Percentiles rank a stretch among this genome's conserved stretches.
Conservation (phyloP, 2,888 invertebrate genomes). For the Phengaris arion region DNA sequence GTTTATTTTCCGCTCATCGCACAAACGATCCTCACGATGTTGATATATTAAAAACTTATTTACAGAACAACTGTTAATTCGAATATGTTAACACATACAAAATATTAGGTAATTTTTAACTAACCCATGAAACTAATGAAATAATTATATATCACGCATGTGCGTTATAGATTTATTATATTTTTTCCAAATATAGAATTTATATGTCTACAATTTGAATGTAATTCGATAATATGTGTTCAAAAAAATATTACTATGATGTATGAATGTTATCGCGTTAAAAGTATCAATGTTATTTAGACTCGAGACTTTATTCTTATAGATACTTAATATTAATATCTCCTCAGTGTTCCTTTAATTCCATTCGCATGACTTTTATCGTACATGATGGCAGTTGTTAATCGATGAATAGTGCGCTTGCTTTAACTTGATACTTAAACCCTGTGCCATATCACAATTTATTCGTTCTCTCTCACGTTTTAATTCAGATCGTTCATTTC, state of each 20-base stretch:
- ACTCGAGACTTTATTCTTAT: conserved; percentile 42
- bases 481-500: too few relatives aligned
- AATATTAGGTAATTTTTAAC: conserved; percentile 49
- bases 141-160: conserved; percentile 47
- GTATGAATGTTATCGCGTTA: conserved; percentile 64
- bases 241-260: conserved; percentile 55
- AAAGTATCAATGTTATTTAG: conserved; percentile 52
- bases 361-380: conserved; percentile 26
- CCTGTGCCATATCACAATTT: conserved; percentile 40
- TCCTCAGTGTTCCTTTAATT: not conserved
- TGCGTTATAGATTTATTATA: conserved; percentile 58
- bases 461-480: too few relatives aligned
- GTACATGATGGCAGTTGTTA: conserved; percentile 6
- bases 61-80: conserved; percentile 43
- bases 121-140: conserved; percentile 61
- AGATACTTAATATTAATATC: conserved; percentile 30
- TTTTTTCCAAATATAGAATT: conserved; percentile 66
- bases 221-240: conserved; percentile 69
- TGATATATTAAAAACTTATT: conserved; percentile 38
- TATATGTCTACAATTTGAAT: conserved; percentile 69
- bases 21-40: conserved; percentile 53
- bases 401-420: not conserved
- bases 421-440: conserved; percentile 27
- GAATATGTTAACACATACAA: conserved; percentile 53
- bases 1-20: conserved; percentile 59